A percentile compares a stretch with the other conserved stretches of the same genome.
Evolutionary conservation across 2,113 vertebrate genomes (phyloP).

Genomic region (Promerops cafer): DNA sequence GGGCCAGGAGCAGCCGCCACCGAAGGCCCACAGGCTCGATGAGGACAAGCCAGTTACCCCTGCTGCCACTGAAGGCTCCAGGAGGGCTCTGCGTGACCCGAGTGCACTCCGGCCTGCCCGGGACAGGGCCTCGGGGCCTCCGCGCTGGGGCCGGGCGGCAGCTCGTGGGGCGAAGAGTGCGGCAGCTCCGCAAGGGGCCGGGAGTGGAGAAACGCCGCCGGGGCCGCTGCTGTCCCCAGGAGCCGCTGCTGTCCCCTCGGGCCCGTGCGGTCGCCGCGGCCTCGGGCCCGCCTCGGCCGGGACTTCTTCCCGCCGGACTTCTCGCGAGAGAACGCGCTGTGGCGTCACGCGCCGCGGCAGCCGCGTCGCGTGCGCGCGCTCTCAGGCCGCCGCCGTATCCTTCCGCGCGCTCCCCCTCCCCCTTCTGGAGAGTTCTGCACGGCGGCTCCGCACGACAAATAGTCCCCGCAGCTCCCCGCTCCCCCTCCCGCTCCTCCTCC

Average conservation of each 20-base stretch:
- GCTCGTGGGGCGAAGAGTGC: no score
- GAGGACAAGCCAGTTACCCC: background rate
- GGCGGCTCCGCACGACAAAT: background rate
- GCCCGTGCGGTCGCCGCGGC: rapidly evolving
- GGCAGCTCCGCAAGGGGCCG: no score
- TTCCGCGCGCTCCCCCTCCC: slow-evolving; percentile 41
- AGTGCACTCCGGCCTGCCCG: no score
- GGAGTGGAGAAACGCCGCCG: no score
- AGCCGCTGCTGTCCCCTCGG: background rate
- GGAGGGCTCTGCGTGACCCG: background rate
- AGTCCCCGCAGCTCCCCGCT: background rate
- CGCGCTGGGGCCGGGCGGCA: background rate
- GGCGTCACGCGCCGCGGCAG: background rate
- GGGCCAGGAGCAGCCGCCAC: no score
- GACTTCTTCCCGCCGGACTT: background rate
- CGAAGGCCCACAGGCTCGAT: background rate
- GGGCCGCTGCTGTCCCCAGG: no score
- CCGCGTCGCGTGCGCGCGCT: background rate
- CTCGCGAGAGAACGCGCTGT: background rate
- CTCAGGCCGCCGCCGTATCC: background rate
- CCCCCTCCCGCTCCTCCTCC: background rate
- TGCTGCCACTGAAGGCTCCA: background rate
- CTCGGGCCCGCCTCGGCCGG: background rate
- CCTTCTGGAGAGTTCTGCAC: slow-evolving; percentile 53
- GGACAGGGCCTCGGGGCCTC: no score